Conservation (phyloP, 1,140 invertebrate species). For the Ladona fulva region DNA sequence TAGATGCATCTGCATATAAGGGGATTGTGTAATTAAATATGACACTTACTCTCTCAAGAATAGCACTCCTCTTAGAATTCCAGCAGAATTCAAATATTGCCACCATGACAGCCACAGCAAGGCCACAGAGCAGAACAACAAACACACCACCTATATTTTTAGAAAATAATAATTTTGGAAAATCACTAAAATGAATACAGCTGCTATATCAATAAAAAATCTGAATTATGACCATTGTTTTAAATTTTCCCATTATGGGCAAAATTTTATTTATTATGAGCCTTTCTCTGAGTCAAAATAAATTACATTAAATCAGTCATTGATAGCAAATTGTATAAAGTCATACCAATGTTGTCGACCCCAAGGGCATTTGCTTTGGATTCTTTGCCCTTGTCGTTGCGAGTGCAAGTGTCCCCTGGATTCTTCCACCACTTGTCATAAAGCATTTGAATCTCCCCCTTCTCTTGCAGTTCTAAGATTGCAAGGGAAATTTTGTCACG, state of each 20-base stretch:
- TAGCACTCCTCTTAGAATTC: constrained; percentile 61
- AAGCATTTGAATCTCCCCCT: constrained; percentile 56
- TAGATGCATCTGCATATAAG: too few species aligned
- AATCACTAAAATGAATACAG: too few species aligned
- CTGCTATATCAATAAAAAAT: too few species aligned
- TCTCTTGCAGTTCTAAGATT: constrained; percentile 66
- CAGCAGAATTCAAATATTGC: constrained; percentile 75
- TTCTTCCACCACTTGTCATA: constrained; percentile 72
- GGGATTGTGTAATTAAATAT: too few species aligned
- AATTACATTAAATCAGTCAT: too few species aligned
- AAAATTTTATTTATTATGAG: too few species aligned
- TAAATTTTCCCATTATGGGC: too few species aligned
- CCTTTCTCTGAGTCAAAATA: too few species aligned
- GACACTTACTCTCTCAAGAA: constrained; percentile 51
- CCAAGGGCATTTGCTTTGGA: constrained; percentile 70
- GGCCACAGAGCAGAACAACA: constrained; percentile 72
- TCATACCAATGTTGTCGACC: constrained; percentile 72
- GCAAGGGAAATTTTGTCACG: constrained; percentile 64
- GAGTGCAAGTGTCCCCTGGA: constrained; percentile 52
- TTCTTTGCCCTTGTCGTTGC: constrained; percentile 56
- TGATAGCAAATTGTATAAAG: not conserved
- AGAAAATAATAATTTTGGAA: too few species aligned
- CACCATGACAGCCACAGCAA: constrained; percentile 62
- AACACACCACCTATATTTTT: constrained; percentile 69
- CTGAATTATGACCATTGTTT: too few species aligned